Base-by-base conservation (phyloP, 2,888 invertebrate species). In the Amphimallon solstitiale region DNA sequence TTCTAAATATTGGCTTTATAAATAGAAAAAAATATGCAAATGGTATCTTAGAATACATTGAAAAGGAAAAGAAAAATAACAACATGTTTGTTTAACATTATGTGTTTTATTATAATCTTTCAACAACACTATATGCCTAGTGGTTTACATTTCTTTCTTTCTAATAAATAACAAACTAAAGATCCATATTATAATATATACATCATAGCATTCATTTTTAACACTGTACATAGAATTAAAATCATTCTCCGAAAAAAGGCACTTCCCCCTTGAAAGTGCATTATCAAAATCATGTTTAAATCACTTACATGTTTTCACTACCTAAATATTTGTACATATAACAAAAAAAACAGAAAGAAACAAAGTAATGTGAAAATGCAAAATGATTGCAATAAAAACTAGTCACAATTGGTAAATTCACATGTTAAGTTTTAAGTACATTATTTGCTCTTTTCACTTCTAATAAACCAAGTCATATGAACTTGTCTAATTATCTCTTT, bases 101-200 rank as follows among this genome's bases (percentile, higher is more conserved):
- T 71, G 72, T 73, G 71, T 69, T 75, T 74, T 76, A 73, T 72
- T 74, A 71, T 71, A 73, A 73, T 69, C 72, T 70, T 73, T 76
- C 75, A 76, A 76, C 76, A 76, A 73, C 70, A 72, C 76, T 75
- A 76, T n/a, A n/a, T 76, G 69, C 70, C 71, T 76, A 74, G 73
- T 73, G 72, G 73, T 74, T 73, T 66, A 51, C 51, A 54, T 65
- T 62, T 54, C 56, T 48, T 40, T 62, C n/a, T 59, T 66, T 76
- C 73, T 73, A 75, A 72, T 74, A 73, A 74, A 75, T 74, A 75
- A 76, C 74, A 76, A 77, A 77, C 75, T 73, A 71, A 71, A 70
- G 67, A 46, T 71, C 66, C 68, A 56, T 51, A 56, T 65, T 68
- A 51, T 67, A 69, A 70, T 71, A 70, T 70, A 71, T 70, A 73